phyloP scores from a whole-genome alignment of 2,888 invertebrate species.

The Junonia oenone region DNA sequence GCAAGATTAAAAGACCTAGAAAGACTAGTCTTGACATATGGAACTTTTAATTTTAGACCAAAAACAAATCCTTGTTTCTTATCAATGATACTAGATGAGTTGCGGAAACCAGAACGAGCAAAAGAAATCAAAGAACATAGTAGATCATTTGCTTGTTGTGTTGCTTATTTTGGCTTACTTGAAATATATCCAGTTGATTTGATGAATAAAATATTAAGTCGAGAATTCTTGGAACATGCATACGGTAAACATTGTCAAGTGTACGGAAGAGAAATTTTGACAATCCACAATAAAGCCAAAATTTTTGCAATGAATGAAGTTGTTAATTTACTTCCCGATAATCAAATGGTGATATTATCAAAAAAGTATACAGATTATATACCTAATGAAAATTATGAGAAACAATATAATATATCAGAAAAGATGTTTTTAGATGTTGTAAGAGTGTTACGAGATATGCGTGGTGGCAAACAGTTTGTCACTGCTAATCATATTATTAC shows the following conservation, averaged over 20 bases:
- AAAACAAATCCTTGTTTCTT: constrained; percentile 55
- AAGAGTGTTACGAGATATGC: constrained; percentile 61
- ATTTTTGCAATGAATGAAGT: constrained; percentile 80
- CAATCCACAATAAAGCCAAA: constrained; percentile 80
- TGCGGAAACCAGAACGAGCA: constrained; percentile 73
- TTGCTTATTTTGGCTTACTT: constrained; percentile 80
- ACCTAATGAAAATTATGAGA: constrained; percentile 69
- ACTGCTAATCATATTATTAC: constrained; percentile 82
- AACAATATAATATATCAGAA: constrained; percentile 78
- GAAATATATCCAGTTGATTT: constrained; percentile 80
- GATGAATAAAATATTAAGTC: constrained; percentile 76
- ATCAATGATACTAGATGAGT: constrained; percentile 59
- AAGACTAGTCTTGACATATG: constrained; percentile 81
- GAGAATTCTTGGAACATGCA: constrained; percentile 75
- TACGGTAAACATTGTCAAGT: constrained; percentile 69
- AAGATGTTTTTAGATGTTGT: constrained; percentile 79
- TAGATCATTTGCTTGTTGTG: constrained; percentile 79
- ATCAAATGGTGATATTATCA: constrained; percentile 67
- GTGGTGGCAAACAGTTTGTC: constrained; percentile 71
- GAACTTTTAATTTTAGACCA: constrained; percentile 81
- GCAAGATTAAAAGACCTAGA: constrained; percentile 87
- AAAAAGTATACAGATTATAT: constrained; percentile 81
- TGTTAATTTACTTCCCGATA: constrained; percentile 75
- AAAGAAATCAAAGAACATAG: constrained; percentile 80
- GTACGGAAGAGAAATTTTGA: constrained; percentile 81